Conservation (phyloP, 2,797 vertebrate genomes). For the Enteromius viviparus region DNA sequence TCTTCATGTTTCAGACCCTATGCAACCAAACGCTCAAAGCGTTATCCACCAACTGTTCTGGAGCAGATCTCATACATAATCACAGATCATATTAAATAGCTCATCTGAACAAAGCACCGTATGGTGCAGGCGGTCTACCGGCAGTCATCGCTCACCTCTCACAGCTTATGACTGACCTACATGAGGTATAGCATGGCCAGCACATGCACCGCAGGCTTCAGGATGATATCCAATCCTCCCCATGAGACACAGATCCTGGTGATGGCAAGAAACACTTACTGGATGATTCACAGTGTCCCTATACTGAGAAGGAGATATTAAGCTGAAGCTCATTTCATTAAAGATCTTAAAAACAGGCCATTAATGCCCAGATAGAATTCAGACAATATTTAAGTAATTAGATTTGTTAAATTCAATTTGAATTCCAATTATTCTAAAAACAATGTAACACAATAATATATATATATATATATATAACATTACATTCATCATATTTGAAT, state of each 20-base stretch:
- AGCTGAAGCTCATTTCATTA: background rate
- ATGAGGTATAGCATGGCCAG: slow-evolving; percentile 9
- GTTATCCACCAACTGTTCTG: slow-evolving; percentile 57
- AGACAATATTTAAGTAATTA: too few species aligned
- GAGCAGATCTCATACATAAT: slow-evolving; percentile 7
- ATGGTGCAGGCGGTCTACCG: background rate
- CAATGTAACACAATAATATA: background rate
- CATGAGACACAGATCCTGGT: slow-evolving; percentile 16
- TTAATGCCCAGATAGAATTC: background rate
- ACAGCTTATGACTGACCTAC: slow-evolving; percentile 13
- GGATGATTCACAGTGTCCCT: background rate
- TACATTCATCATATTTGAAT: too few species aligned
- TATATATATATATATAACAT: too few species aligned
- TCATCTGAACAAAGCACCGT: slow-evolving; percentile 23
- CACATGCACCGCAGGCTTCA: background rate
- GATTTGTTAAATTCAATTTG: too few species aligned
- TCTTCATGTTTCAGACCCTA: background rate
- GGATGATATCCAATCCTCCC: slow-evolving; percentile 4
- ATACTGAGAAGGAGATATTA: background rate
- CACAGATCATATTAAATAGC: slow-evolving; percentile 33
- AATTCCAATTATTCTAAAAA: too few species aligned
- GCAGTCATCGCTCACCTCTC: slow-evolving; percentile 9
- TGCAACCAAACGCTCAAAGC: slow-evolving; percentile 40
- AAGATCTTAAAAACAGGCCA: background rate
- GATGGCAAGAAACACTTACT: background rate